Percentiles rank a stretch among this genome's conserved stretches.
These are phyloP conservation scores for Acanthis flammea DNA, from an alignment of 2,797 vertebrate species.

Conservation along the genomic window DNA sequence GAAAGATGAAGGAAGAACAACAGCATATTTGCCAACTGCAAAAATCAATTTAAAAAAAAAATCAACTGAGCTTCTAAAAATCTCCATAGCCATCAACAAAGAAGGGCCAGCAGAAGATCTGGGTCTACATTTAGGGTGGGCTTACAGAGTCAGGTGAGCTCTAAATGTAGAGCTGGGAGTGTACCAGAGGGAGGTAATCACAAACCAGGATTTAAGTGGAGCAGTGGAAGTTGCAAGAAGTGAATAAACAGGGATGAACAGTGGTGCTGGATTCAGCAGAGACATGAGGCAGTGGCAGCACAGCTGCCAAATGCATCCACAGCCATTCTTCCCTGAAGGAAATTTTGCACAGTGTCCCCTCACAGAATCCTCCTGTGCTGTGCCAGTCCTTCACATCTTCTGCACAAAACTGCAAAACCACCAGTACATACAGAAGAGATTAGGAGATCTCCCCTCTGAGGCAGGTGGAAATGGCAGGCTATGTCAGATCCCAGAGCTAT, in stretches of 20 bases:
- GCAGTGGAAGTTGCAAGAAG: not conserved
- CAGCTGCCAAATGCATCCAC: not conserved
- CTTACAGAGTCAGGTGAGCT: not conserved
- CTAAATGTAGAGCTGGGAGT: not conserved
- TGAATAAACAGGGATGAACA: not conserved
- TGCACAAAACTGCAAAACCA: not conserved
- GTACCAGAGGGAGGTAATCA: not conserved
- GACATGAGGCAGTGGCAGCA: not conserved
- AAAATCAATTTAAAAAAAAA: not conserved
- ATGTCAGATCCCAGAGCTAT: not conserved
- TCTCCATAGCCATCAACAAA: not conserved
- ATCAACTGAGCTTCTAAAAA: not conserved
- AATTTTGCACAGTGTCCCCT: not conserved
- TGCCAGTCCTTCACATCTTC: not conserved
- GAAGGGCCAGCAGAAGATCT: not conserved
- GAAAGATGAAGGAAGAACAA: not conserved
- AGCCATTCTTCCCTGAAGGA: not conserved
- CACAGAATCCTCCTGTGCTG: not conserved
- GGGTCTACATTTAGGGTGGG: not conserved
- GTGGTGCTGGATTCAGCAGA: not conserved
- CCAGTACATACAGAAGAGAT: not conserved
- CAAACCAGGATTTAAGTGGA: not conserved
- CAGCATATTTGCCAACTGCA: not conserved
- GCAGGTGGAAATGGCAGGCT: not conserved
- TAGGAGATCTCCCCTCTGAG: not conserved